Percentiles rank a stretch among this genome's conserved stretches.
phyloP scores from a whole-genome alignment of 2,888 invertebrate species.

The Ectropis crepuscularia region DNA sequence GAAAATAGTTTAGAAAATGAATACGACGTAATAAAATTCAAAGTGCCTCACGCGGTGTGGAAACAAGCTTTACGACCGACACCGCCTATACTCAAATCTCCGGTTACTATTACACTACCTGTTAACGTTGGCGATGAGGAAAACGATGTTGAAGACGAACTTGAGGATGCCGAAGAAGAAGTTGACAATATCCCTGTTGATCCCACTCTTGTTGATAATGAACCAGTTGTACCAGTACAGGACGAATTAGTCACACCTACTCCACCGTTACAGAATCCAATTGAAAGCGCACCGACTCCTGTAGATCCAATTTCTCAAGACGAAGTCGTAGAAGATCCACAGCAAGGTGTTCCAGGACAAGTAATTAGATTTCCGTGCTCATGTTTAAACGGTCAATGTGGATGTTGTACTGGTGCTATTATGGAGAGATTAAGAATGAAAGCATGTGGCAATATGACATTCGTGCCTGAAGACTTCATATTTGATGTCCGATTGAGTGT shows the following conservation, averaged over 20 bases:
- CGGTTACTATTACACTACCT: slow-evolving; percentile 71
- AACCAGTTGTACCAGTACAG: slow-evolving; percentile 39
- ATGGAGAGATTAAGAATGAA: slow-evolving; percentile 88
- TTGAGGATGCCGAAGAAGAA: slow-evolving; percentile 47
- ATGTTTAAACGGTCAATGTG: slow-evolving; percentile 86
- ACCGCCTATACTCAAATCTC: slow-evolving; percentile 73
- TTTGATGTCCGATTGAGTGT: slow-evolving; percentile 89
- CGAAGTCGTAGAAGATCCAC: slow-evolving; percentile 47
- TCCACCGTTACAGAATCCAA: slow-evolving; percentile 42
- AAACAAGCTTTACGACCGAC: slow-evolving; percentile 68
- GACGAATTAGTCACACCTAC: slow-evolving; percentile 32
- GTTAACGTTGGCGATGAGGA: slow-evolving; percentile 69
- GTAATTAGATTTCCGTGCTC: slow-evolving; percentile 85
- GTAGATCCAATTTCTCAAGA: slow-evolving; percentile 54
- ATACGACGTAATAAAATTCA: slow-evolving; percentile 67
- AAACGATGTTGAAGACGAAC: slow-evolving; percentile 49
- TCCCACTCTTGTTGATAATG: slow-evolving; percentile 41
- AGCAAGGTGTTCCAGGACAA: slow-evolving; percentile 70
- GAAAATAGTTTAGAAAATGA: slow-evolving; percentile 47
- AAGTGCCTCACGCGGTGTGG: slow-evolving; percentile 67
- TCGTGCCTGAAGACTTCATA: slow-evolving; percentile 92
- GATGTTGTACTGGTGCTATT: slow-evolving; percentile 88
- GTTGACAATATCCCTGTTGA: slow-evolving; percentile 47
- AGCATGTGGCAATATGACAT: slow-evolving; percentile 91
- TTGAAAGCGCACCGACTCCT: slow-evolving; percentile 42